These are phyloP conservation scores for Glareola pratincola DNA, from an alignment of 2,113 vertebrate genomes.

Conservation along the genomic window DNA sequence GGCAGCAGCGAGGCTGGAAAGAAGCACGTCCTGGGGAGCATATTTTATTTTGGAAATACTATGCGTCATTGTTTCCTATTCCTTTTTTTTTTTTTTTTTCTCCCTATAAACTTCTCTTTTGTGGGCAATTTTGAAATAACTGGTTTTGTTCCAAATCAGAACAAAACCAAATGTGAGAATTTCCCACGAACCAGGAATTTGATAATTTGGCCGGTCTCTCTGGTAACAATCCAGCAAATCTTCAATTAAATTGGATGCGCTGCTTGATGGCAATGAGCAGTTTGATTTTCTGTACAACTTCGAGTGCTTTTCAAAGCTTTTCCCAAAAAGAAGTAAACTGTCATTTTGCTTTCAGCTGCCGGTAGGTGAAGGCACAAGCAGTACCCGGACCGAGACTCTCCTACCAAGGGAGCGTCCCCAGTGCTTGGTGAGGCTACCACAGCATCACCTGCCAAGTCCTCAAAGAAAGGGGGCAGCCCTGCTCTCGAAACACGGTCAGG, in stretches of 20 bases:
- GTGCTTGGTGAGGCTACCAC: background rate
- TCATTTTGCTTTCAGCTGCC: background rate
- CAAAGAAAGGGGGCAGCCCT: background rate
- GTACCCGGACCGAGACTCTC: background rate
- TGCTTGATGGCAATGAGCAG: background rate
- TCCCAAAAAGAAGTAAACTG: background rate
- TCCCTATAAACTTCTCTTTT: slow-evolving; percentile 32
- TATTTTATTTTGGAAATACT: slow-evolving; percentile 45
- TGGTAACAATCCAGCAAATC: slow-evolving; percentile 12
- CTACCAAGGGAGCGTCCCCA: background rate
- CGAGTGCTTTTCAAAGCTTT: background rate
- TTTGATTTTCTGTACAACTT: background rate
- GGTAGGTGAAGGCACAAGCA: background rate
- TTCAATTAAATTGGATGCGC: background rate
- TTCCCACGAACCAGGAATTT: slow-evolving; percentile 50
- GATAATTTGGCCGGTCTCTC: slow-evolving; percentile 19
- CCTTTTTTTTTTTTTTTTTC: slow-evolving; percentile 43
- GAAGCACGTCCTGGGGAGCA: background rate
- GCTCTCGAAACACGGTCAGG: background rate
- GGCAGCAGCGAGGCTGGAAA: background rate
- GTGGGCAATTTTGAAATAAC: slow-evolving; percentile 37
- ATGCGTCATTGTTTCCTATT: slow-evolving; percentile 59
- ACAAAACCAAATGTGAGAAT: slow-evolving; percentile 48
- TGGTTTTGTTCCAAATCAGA: slow-evolving; percentile 15
- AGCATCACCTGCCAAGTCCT: background rate